These are phyloP conservation scores for Erannis defoliaria DNA, from an alignment of 2,888 invertebrate genomes.

Conservation along the genomic window DNA sequence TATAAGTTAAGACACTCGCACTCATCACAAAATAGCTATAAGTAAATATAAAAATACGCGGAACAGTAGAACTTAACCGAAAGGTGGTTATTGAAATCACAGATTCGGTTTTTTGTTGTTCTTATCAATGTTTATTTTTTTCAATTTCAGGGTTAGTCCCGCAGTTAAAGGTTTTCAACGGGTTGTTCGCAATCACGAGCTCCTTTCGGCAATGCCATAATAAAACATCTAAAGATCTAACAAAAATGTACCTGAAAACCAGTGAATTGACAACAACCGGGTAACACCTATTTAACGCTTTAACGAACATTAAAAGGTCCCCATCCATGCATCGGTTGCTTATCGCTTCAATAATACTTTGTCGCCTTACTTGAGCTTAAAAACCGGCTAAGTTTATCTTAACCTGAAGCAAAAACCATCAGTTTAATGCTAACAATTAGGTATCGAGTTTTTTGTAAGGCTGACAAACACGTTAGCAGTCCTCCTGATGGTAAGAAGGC, in stretches of 20 bases:
- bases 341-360: conserved; percentile 56
- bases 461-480: no score
- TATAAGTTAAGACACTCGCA: conserved; percentile 1
- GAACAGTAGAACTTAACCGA: no score
- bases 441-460: neutral
- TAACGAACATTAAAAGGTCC: conserved; percentile 73
- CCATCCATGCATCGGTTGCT: conserved; percentile 64
- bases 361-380: neutral
- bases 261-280: conserved; percentile 57
- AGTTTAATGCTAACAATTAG: neutral
- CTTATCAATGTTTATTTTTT: no score
- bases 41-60: no score
- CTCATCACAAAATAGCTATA: neutral
- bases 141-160: no score
- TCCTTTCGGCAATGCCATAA: no score
- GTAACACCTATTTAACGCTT: conserved; percentile 62
- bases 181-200: no score
- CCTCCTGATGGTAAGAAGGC: no score
- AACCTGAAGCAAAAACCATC: neutral
- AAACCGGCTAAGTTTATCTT: neutral
- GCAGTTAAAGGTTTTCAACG: no score
- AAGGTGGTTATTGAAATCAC: no score
- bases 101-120: no score
- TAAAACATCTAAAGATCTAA: conserved; percentile 17
- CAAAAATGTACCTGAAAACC: conserved; percentile 66